Evolutionary conservation across 2,113 vertebrate genomes (phyloP), one percentile per base, ranked within the genome.

Genomic region (Psephotus haematonotus): DNA sequence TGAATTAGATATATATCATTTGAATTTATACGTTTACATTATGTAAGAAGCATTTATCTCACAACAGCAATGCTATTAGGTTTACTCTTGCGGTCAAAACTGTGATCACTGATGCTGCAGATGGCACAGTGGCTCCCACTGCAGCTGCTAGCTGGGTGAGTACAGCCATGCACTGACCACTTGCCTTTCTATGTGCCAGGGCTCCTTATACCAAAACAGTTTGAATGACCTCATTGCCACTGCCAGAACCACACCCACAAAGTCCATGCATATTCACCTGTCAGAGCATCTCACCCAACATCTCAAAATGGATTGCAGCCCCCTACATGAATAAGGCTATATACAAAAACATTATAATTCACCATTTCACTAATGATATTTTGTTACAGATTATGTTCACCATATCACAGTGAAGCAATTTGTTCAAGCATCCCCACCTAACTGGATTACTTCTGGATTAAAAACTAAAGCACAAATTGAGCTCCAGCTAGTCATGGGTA

Each of bases 381-480:
- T 80, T 47, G 14, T 44, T 65, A 17, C 44, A 22, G 18, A 43
- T 76, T 84, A 24, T 19, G 85, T 88, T 78, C 64, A 87, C 28
- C 27, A 69, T 82, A 83, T 70, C 6, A 50, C 9, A 80, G 4
- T 22, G 31, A 74, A 31, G 28, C 6, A 52, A 31, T 39, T 74
- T 77, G 74, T 70, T 47, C 64, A 49, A 2, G 17, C 43, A 44
- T 33, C 17, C 3, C 10, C 25, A 59, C 16, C 31, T 44, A 68
- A 28, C 24, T 49, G 8, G 8, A 84, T 53, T 77, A 25, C 31
- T 63, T 78, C 64, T 55, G n/a, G 33, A 71, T 64, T 64, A 78
- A 86, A 78, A 81, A 63, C 37, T 65, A 46, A 75, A 75, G 19
- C 62, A 77, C 79, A 75, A 80, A 47, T 84, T n/a, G 28, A 75